Percentiles rank a stretch among this genome's conserved stretches.
These are phyloP conservation scores for Dorcus hopei DNA, from an alignment of 2,888 invertebrate species.

Conservation along the genomic window DNA sequence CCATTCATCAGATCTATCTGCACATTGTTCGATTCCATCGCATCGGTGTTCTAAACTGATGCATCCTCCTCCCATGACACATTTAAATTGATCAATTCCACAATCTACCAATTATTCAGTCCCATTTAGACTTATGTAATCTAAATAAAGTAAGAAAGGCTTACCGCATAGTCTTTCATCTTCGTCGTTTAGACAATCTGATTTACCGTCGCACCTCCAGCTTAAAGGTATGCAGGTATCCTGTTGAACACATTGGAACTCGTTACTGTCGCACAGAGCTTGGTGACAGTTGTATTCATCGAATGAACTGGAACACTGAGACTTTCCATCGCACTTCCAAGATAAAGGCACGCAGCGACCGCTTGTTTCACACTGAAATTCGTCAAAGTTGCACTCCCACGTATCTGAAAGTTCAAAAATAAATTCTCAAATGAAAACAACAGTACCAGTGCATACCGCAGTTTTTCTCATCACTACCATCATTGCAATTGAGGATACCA, in stretches of 20 bases:
- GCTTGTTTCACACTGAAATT: slow-evolving; percentile 52
- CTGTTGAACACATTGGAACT: slow-evolving; percentile 58
- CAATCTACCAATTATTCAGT: slow-evolving; percentile 47
- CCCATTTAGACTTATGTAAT: neutral
- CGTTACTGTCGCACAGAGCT: slow-evolving; percentile 52
- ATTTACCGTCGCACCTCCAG: slow-evolving; percentile 58
- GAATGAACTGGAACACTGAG: slow-evolving; percentile 55
- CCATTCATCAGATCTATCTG: slow-evolving; percentile 64
- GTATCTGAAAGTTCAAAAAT: slow-evolving; percentile 24
- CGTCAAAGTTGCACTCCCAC: slow-evolving; percentile 56
- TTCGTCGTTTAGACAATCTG: slow-evolving; percentile 56
- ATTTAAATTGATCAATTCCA: slow-evolving; percentile 55
- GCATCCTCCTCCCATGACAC: slow-evolving; percentile 60
- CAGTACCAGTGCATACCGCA: slow-evolving; percentile 49
- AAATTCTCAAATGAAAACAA: neutral
- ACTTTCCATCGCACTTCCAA: slow-evolving; percentile 59
- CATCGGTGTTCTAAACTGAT: slow-evolving; percentile 52
- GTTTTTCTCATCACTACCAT: slow-evolving; percentile 58
- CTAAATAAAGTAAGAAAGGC: slow-evolving; percentile 12
- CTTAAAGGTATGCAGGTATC: slow-evolving; percentile 59
- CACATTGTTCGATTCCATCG: slow-evolving; percentile 59
- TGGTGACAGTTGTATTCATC: slow-evolving; percentile 56
- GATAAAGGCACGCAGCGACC: slow-evolving; percentile 55
- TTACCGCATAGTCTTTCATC: slow-evolving; percentile 58
- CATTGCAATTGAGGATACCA: slow-evolving; percentile 59